Evolutionary conservation across 2,888 invertebrate genomes (phyloP), one percentile per base, ranked within the genome.

Genomic region (Pheosia gnoma): DNA sequence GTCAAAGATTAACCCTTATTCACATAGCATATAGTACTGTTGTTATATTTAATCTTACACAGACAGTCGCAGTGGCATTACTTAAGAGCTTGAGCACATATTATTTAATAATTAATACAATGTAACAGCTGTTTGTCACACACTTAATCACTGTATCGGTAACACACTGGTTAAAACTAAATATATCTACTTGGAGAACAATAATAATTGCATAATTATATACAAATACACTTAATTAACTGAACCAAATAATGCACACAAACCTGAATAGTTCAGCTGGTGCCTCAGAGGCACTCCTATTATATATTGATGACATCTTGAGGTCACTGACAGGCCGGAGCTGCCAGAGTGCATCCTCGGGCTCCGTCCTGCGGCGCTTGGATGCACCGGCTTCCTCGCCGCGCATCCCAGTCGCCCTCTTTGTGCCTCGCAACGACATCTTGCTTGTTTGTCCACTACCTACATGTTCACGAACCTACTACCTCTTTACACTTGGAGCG

Each of bases 281-380:
- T 86, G 97, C 97, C 91, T 97, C 97, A 59, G 96, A 95, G 78
- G 95, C 95, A 92, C 94, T 96, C 87, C 95, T 95, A 90, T 98
- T 98, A 93, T 98, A 98, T 88, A 98, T 98, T 89, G 97, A 96
- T 80, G 96, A 96, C 94, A 96, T 96, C 94, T 97, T 98, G 88
- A 98, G 96, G 94, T 98, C 98, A 87, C 96, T 96, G 83, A 96
- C 95, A 80, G 97, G 96, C 80, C 97, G 95, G 81, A 97, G 96
- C 87, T 97, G 97, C 98, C 97, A 98, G 71, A 91, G 90, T 63
- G 89, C 87, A 74, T 93, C 93, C 73, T 93, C 92, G 61, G 89
- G 88, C 81, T 92, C 92, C 67, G 87, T 80, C 80, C 89, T 84
- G 74, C 93, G 93, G 76, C 93, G 89, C 77, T 91, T 93, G 75